Conservation (phyloP, 2,797 vertebrate species). For the Bovichtus diacanthus region DNA sequence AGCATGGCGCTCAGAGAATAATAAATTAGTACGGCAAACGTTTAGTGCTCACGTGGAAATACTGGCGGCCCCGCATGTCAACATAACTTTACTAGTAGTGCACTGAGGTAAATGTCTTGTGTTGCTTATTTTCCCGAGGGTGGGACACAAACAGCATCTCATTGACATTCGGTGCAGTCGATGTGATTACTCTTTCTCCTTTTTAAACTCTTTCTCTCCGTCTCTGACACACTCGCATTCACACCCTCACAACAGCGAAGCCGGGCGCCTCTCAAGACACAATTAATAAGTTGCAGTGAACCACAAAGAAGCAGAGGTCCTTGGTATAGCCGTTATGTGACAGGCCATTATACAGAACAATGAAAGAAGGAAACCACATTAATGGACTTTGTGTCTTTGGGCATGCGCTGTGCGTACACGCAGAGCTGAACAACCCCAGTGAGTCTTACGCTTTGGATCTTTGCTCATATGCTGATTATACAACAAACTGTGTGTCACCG, state of each 20-base stretch:
- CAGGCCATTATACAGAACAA: slow-evolving; percentile 34
- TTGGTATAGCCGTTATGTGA: slow-evolving; percentile 22
- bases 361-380: slow-evolving; percentile 37
- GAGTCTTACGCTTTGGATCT: slow-evolving; percentile 6
- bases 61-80: not conserved
- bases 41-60: not conserved
- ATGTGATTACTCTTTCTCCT: slow-evolving; percentile 6
- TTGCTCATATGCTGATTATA: slow-evolving; percentile 21
- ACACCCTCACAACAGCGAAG: slow-evolving; percentile 13
- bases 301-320: slow-evolving; percentile 41
- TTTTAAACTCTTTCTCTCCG: not conserved
- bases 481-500: slow-evolving; percentile 9
- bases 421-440: slow-evolving; percentile 9
- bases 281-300: slow-evolving; percentile 54
- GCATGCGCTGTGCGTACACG: not conserved
- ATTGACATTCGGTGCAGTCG: slow-evolving; percentile 26
- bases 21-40: not conserved
- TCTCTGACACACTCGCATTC: slow-evolving; percentile 17
- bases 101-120: not conserved
- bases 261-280: slow-evolving; percentile 14
- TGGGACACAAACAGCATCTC: slow-evolving; percentile 10
- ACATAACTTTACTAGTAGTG: not conserved
- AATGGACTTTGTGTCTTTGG: slow-evolving; percentile 7
- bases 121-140: not conserved
- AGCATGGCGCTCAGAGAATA: not conserved